These are phyloP conservation scores for Hozukius guyotensis DNA, from an alignment of 2,797 vertebrate species.

Conservation along the genomic window DNA sequence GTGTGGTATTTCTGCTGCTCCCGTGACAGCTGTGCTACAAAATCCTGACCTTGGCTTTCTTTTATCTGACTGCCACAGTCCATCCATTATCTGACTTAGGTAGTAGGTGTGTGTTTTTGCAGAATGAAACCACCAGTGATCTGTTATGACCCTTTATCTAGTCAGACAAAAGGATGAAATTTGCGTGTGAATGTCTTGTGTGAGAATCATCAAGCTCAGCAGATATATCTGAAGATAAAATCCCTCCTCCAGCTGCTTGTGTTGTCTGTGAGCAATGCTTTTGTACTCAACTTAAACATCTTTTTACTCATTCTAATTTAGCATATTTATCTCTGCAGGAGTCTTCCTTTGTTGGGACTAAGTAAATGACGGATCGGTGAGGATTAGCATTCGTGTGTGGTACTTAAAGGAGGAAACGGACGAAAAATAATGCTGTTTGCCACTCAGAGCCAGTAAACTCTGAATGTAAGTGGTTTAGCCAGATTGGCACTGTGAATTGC, in stretches of 20 bases:
- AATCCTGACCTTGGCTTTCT: slow-evolving; percentile 51
- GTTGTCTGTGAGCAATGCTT: background rate
- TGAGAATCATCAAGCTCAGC: slow-evolving; percentile 25
- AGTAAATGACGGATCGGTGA: slow-evolving; percentile 4
- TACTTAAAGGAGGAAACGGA: background rate
- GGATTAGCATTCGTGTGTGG: background rate
- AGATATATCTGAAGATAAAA: slow-evolving; percentile 31
- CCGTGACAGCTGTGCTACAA: slow-evolving; percentile 18
- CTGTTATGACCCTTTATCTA: slow-evolving; percentile 34
- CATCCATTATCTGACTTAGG: background rate
- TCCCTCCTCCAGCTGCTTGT: background rate
- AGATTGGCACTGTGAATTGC: background rate
- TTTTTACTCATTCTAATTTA: slow-evolving; percentile 3
- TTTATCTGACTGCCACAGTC: slow-evolving; percentile 23
- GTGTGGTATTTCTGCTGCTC: slow-evolving; percentile 16
- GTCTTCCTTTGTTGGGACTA: background rate
- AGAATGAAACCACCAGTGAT: slow-evolving; percentile 6
- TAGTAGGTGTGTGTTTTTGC: slow-evolving; percentile 6
- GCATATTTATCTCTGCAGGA: slow-evolving; percentile 6
- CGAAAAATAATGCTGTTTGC: background rate
- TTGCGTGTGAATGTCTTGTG: background rate
- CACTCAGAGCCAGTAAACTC: background rate
- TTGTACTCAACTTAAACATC: background rate
- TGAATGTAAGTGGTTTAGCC: background rate
- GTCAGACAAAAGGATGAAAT: slow-evolving; percentile 28